Evolutionary conservation across 2,113 vertebrate species (phyloP).

Genomic region (Catharus fuscescens): DNA sequence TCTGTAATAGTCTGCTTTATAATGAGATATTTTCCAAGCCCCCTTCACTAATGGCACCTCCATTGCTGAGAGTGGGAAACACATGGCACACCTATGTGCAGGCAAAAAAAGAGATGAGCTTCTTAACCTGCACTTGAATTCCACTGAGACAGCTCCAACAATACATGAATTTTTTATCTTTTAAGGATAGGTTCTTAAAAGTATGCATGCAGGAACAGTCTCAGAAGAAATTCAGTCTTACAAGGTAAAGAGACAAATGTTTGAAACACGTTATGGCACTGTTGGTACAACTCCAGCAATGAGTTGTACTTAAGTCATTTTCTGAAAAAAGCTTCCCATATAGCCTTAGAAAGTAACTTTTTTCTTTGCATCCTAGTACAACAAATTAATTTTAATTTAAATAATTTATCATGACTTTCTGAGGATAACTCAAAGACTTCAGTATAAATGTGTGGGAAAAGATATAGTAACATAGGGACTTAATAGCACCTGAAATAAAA

Average conservation of each 20-base stretch:
- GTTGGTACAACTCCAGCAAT: not conserved
- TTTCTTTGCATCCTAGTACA: not conserved
- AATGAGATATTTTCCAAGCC: not conserved
- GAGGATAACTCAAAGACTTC: not conserved
- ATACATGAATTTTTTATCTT: not conserved
- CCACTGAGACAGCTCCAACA: not conserved
- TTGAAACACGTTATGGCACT: not conserved
- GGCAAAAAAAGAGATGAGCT: not conserved
- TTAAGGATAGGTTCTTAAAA: not conserved
- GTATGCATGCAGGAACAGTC: not conserved
- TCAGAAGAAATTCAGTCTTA: not conserved
- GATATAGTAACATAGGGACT: fast-evolving
- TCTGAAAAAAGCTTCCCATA: not conserved
- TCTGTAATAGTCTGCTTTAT: not conserved
- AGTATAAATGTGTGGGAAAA: not conserved
- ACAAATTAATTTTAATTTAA: not conserved
- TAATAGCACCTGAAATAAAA: not conserved
- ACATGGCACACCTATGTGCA: not conserved
- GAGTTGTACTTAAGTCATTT: fast-evolving
- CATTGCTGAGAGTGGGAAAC: not conserved
- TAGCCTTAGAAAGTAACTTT: not conserved
- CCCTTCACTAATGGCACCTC: not conserved
- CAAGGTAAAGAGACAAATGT: not conserved
- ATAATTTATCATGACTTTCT: not conserved
- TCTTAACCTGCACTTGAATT: not conserved